A percentile compares a stretch with the other conserved stretches of the same genome.
Evolutionary conservation across 2,888 invertebrate genomes (phyloP).

Genomic region (Pristionchus mayeri): DNA sequence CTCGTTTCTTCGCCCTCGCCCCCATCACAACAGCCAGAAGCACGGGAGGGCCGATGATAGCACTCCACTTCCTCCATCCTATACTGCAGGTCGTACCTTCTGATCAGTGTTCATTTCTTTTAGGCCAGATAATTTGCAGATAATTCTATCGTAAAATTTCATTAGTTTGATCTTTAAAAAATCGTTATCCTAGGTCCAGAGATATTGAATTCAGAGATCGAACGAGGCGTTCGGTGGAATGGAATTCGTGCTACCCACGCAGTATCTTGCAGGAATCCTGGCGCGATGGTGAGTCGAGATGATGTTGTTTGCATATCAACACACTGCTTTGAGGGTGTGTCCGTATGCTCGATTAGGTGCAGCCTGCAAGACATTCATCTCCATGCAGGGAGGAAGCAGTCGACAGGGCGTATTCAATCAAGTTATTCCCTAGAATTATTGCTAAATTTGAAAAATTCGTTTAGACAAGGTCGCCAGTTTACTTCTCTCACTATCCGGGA

Average conservation of each 20-base stretch:
- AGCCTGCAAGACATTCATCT: background rate
- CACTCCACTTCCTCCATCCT: background rate
- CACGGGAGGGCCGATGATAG: constrained; percentile 27
- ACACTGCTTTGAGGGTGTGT: background rate
- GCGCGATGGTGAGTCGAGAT: background rate
- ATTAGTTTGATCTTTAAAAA: too few relatives aligned
- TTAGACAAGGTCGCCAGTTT: constrained; percentile 22
- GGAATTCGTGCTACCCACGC: constrained; percentile 43
- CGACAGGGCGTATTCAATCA: background rate
- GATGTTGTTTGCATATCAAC: background rate
- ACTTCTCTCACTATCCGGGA: constrained; percentile 46
- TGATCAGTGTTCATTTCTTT: background rate
- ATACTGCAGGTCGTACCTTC: constrained; percentile 2
- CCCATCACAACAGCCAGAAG: background rate
- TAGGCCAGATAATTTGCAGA: too few relatives aligned
- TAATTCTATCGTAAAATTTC: too few relatives aligned
- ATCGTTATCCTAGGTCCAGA: too few relatives aligned
- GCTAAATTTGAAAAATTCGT: background rate
- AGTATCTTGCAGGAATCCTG: background rate
- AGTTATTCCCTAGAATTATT: background rate
- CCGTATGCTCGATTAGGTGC: background rate
- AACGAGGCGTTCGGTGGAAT: constrained; percentile 5
- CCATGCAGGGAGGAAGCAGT: constrained; percentile 11
- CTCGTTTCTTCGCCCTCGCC: constrained; percentile 46
- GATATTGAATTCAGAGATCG: background rate